These are phyloP conservation scores for Muscicapa striata DNA, from an alignment of 2,797 vertebrate species.

Conservation along the genomic window DNA sequence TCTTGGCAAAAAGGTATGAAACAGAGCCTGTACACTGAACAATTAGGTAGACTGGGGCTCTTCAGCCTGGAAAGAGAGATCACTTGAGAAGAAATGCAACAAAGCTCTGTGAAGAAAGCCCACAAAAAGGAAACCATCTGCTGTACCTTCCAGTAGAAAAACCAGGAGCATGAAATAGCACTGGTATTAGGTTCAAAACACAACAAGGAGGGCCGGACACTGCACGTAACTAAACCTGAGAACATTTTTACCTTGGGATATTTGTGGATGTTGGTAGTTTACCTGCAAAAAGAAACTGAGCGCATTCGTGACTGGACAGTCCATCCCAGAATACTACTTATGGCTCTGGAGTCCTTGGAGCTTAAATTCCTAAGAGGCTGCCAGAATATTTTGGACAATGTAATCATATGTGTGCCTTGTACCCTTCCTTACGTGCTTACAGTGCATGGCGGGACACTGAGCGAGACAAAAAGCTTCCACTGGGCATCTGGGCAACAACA, in stretches of 20 bases:
- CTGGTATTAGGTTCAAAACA: not conserved
- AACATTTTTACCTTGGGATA: not conserved
- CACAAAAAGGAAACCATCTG: not conserved
- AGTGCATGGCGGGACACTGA: accelerated
- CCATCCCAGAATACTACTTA: not conserved
- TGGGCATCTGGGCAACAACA: not conserved
- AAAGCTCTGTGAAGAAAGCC: not conserved
- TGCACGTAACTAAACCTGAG: not conserved
- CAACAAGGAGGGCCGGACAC: not conserved
- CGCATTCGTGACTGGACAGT: not conserved
- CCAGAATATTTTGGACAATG: not conserved
- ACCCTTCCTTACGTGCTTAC: not conserved
- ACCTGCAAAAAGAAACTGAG: not conserved
- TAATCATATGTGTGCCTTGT: accelerated
- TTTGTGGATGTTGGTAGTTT: not conserved
- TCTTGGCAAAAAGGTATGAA: not conserved
- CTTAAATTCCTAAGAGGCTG: not conserved
- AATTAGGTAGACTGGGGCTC: not conserved
- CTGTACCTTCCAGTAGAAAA: not conserved
- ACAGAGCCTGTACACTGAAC: not conserved
- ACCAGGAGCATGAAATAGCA: not conserved
- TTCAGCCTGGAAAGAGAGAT: not conserved
- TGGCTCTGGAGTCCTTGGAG: not conserved
- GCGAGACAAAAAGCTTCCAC: not conserved
- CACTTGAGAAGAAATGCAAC: not conserved